Conservation (phyloP, 2,797 vertebrate genomes). For the Schizopygopsis pylzovi region DNA sequence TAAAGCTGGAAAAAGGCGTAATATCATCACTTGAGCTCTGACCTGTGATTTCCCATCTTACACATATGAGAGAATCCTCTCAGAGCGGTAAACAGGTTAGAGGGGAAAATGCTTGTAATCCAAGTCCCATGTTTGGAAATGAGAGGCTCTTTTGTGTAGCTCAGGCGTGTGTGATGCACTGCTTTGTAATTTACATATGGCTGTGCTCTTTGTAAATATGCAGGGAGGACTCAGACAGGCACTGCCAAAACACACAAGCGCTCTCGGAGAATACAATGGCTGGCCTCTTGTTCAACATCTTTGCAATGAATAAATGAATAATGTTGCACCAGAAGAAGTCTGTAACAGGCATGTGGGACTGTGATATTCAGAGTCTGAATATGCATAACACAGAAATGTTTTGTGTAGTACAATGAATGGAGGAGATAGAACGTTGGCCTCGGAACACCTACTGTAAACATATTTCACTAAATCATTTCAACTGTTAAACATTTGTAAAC, state of each 20-base stretch:
- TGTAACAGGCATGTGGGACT: constrained; percentile 29
- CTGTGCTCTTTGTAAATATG: constrained; percentile 59
- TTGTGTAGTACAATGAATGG: constrained; percentile 7
- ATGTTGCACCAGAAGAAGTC: constrained; percentile 47
- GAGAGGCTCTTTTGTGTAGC: constrained; percentile 48
- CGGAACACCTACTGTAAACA: background rate
- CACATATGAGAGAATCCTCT: constrained; percentile 33
- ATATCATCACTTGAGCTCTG: background rate
- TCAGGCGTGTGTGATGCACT: constrained; percentile 11
- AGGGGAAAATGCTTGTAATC: constrained; percentile 51
- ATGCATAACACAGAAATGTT: constrained; percentile 36
- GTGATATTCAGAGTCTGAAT: constrained; percentile 49
- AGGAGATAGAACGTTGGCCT: background rate
- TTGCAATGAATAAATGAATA: constrained; percentile 66
- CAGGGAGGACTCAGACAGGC: constrained; percentile 53
- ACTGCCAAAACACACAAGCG: constrained; percentile 38
- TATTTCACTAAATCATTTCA: constrained; percentile 1
- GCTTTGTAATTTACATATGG: constrained; percentile 48
- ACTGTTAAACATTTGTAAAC: background rate
- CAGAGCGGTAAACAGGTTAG: constrained; percentile 50
- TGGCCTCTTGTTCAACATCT: constrained; percentile 61
- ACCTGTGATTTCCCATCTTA: constrained; percentile 2
- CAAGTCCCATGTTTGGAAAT: constrained; percentile 57
- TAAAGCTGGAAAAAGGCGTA: background rate
- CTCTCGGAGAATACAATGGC: constrained; percentile 56